Evolutionary conservation across 1,140 invertebrate species (phyloP), one percentile per base, ranked within the genome.

Genomic region (Augochlora pura): DNA sequence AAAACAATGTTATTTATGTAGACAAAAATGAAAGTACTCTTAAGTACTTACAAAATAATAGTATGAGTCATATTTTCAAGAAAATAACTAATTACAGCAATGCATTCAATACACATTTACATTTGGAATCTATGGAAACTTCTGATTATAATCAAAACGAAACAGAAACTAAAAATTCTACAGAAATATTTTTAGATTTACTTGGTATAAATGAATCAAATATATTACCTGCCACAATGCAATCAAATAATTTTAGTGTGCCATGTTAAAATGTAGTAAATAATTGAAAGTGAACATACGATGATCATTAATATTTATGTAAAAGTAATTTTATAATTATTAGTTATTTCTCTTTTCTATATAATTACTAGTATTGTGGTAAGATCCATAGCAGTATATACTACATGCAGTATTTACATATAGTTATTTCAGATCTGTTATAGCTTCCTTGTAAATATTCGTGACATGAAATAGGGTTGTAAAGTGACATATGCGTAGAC

Each of bases 161-260:
- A 32, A 14, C 62, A 25, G 23, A 18, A 39, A 67, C 4, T 27
- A 74, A 70, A 65, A 86, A 77, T 81, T n/a, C 85, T 0, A 87
- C 82, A n/a, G 78, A 90, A 21, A 65, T 82, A 52, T 87, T 90
- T 84, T 75, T 90, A 69, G 80, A 88, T 54, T 67, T 88, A n/a
- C 62, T 90, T n/a, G 82, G 84, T 21, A 60, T 90, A 64, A 77
- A 71, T 42, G 39, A 88, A 38, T 12, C 72, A 70, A 87, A 57
- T 82, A 65, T 57, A 63, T 52, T 82, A 49, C 27, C 77, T 1
- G 77, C 89, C 62, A 6, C 78, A 25, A 57, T 78, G 25, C 18
- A 49, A 60, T 52, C 57, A 4, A 77, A 59, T 25, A 62, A 77
- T 52, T 70, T 23, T 73, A 64, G 23, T 9, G 84, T 86, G 78